A percentile compares a stretch with the other conserved stretches of the same genome.
These are phyloP conservation scores for Ginglymostoma cirratum DNA, from an alignment of 2,113 vertebrate species.

Conservation along the genomic window DNA sequence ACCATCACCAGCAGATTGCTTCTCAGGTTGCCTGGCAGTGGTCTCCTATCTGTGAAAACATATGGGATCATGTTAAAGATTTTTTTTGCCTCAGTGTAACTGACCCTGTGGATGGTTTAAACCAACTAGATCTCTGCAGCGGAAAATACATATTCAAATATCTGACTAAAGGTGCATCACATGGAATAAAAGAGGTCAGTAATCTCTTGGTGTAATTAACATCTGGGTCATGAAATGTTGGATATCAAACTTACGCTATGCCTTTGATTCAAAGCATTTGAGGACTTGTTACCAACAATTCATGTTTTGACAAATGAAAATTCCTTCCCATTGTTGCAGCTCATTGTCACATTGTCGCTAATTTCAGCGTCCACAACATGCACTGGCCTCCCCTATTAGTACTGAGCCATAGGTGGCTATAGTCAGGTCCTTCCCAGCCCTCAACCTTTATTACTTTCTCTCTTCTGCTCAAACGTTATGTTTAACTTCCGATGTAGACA, in stretches of 20 bases:
- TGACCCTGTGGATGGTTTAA: background rate
- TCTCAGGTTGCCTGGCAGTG: background rate
- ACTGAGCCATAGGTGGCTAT: too few relatives aligned
- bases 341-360: background rate
- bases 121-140: background rate
- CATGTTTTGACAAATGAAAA: background rate
- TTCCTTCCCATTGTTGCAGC: background rate
- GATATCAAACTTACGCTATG: background rate
- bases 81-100: background rate
- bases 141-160: too few relatives aligned
- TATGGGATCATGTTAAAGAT: background rate
- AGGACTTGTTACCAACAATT: background rate
- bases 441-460: background rate
- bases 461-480: background rate
- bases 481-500: background rate
- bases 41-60: background rate
- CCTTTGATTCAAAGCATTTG: background rate
- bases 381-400: background rate
- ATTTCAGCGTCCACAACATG: background rate
- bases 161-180: background rate
- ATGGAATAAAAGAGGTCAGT: background rate
- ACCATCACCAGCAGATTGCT: background rate
- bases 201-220: background rate
- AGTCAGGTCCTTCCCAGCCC: background rate
- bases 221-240: background rate